Evolutionary conservation across 2,888 invertebrate genomes (phyloP).

Genomic region (Mechanitis mazaeus): DNA sequence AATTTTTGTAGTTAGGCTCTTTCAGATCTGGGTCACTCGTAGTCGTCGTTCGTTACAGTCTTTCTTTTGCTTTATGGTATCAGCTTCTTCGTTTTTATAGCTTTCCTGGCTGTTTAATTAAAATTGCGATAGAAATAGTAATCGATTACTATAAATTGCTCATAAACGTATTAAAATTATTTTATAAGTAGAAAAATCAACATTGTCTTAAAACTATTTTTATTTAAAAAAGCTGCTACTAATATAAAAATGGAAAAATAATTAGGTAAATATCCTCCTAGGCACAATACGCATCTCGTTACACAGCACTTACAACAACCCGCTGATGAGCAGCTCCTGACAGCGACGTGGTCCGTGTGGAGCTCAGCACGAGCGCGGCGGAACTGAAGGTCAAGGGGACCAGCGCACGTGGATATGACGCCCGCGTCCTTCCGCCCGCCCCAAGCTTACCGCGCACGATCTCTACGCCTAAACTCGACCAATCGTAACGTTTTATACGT

Average conservation of each 20-base stretch:
- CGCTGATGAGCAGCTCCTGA: conserved; percentile 61
- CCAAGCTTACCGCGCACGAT: conserved; percentile 57
- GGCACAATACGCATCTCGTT: conserved; percentile 70
- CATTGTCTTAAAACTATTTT: not conserved
- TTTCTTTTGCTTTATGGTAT: conserved; percentile 27
- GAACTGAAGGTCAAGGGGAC: conserved; percentile 36
- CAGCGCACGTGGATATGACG: conserved; percentile 61
- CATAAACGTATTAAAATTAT: not conserved
- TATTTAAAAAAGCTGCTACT: not conserved
- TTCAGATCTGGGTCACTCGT: conserved; percentile 28
- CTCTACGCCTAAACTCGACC: conserved; percentile 50
- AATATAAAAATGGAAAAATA: conserved; percentile 1
- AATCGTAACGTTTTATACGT: too few relatives aligned
- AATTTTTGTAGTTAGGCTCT: conserved; percentile 53
- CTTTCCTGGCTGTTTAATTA: conserved; percentile 19
- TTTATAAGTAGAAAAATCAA: not conserved
- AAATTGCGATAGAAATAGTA: not conserved
- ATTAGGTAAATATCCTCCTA: conserved; percentile 33
- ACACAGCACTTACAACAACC: conserved; percentile 72
- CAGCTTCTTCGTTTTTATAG: conserved; percentile 23
- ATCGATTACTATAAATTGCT: not conserved
- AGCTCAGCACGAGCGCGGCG: conserved; percentile 42
- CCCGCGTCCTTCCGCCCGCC: conserved; percentile 39
- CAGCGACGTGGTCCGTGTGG: conserved; percentile 56
- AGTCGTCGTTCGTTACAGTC: conserved; percentile 26